A percentile compares a stretch with the other conserved stretches of the same genome.
These are phyloP conservation scores for Sigmodon hispidus DNA, from an alignment of 2,113 vertebrate species.

Conservation along the genomic window DNA sequence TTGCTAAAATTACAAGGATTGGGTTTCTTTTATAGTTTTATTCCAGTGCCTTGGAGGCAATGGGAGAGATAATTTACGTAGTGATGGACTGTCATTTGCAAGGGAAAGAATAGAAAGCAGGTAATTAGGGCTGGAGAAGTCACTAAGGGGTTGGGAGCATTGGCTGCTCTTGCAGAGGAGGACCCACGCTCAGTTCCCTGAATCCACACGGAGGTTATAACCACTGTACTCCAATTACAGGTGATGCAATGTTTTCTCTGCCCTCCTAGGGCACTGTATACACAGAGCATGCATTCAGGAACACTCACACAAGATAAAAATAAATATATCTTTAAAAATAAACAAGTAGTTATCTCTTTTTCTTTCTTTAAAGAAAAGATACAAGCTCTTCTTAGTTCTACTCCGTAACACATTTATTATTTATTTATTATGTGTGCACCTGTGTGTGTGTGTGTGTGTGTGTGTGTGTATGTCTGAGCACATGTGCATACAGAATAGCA, in stretches of 20 bases:
- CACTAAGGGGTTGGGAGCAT: background rate
- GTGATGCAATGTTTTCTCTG: background rate
- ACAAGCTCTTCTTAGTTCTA: background rate
- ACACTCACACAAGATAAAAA: background rate
- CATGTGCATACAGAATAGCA: background rate
- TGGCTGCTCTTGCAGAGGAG: background rate
- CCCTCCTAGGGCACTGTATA: background rate
- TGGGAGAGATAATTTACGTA: background rate
- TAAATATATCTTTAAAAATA: background rate
- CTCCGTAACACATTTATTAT: background rate
- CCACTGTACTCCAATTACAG: background rate
- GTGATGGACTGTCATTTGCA: background rate
- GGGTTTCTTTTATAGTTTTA: background rate
- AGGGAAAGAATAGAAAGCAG: background rate
- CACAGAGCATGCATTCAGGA: background rate
- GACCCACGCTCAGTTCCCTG: background rate
- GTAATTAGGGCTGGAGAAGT: background rate
- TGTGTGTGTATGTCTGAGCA: background rate
- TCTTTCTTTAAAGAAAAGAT: background rate
- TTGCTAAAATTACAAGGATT: slow-evolving; percentile 28
- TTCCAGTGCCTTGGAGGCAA: background rate
- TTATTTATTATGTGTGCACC: background rate
- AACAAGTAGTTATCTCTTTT: background rate
- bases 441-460: background rate
- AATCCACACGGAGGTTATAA: background rate